These are phyloP conservation scores for Passerina amoena DNA, from an alignment of 2,113 vertebrate species.

Conservation along the genomic window DNA sequence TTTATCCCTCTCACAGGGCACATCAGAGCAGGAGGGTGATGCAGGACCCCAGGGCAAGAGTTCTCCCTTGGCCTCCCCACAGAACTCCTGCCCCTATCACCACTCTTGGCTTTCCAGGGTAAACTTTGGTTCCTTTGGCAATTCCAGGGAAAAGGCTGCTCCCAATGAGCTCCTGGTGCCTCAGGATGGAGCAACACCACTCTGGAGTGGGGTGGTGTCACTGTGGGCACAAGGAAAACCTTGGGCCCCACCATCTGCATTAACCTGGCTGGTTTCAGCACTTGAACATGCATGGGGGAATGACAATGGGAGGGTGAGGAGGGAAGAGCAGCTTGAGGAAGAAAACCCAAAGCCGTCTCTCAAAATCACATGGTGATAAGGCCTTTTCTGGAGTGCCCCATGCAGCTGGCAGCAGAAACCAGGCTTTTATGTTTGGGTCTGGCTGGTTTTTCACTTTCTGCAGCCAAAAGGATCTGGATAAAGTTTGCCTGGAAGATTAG, in stretches of 20 bases:
- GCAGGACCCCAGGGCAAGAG: not conserved
- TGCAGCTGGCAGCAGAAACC: conserved; percentile 43
- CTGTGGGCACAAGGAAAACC: not conserved
- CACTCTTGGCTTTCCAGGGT: not conserved
- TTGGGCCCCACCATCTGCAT: not conserved
- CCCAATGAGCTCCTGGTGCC: not conserved
- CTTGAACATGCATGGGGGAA: not conserved
- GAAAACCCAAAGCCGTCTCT: not conserved
- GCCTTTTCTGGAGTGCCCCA: conserved; percentile 42
- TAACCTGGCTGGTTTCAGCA: not conserved
- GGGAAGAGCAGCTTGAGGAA: not conserved
- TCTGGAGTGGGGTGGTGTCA: not conserved
- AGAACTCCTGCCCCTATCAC: not conserved
- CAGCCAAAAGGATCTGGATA: conserved; percentile 59
- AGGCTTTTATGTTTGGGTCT: conserved; percentile 16
- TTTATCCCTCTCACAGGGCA: not conserved
- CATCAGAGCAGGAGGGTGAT: rapidly evolving
- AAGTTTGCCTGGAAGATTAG: conserved; percentile 59
- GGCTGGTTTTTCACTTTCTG: conserved; percentile 28
- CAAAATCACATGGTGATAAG: conserved; percentile 28
- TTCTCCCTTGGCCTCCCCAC: not conserved
- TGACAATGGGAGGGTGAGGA: not conserved
- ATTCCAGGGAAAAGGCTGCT: not conserved
- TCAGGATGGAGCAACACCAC: not conserved
- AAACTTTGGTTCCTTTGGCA: not conserved